Evolutionary conservation across 2,113 vertebrate genomes (phyloP).

Genomic region (Mola mola): DNA sequence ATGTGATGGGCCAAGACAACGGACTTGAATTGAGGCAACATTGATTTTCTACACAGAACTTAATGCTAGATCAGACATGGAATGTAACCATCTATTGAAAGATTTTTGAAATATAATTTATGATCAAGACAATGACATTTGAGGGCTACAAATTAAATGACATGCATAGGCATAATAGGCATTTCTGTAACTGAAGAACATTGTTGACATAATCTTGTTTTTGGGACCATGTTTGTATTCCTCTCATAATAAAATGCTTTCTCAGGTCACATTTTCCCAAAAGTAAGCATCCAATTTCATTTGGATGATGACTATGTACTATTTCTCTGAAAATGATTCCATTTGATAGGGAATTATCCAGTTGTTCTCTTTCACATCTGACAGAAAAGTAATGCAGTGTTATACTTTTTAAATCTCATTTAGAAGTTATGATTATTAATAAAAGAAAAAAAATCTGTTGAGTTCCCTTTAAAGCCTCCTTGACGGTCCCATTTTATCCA

Average conservation of each 20-base stretch:
- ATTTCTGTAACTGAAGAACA: slow-evolving; percentile 37
- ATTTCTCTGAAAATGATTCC: too few relatives aligned
- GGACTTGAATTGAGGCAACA: slow-evolving; percentile 64
- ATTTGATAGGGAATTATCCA: background rate
- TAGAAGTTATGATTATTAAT: slow-evolving; percentile 13
- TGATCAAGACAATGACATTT: slow-evolving; percentile 39
- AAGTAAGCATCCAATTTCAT: background rate
- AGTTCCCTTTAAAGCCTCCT: slow-evolving; percentile 31
- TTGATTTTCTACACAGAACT: slow-evolving; percentile 34
- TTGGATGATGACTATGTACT: background rate
- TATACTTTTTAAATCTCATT: background rate
- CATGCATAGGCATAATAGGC: slow-evolving; percentile 65
- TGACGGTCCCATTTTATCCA: background rate
- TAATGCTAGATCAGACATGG: slow-evolving; percentile 69
- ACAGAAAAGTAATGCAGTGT: slow-evolving; percentile 22
- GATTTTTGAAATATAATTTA: slow-evolving; percentile 49
- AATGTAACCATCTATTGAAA: slow-evolving; percentile 73
- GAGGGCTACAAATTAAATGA: slow-evolving; percentile 63
- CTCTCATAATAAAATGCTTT: background rate
- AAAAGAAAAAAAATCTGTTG: background rate
- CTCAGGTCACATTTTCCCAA: slow-evolving; percentile 1
- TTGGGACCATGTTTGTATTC: slow-evolving; percentile 1
- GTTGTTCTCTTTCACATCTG: slow-evolving; percentile 1
- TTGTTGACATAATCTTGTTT: background rate
- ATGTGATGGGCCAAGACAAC: slow-evolving; percentile 54